phyloP scores from a whole-genome alignment of 2,797 vertebrate species.

The Peromyscus attwateri region DNA sequence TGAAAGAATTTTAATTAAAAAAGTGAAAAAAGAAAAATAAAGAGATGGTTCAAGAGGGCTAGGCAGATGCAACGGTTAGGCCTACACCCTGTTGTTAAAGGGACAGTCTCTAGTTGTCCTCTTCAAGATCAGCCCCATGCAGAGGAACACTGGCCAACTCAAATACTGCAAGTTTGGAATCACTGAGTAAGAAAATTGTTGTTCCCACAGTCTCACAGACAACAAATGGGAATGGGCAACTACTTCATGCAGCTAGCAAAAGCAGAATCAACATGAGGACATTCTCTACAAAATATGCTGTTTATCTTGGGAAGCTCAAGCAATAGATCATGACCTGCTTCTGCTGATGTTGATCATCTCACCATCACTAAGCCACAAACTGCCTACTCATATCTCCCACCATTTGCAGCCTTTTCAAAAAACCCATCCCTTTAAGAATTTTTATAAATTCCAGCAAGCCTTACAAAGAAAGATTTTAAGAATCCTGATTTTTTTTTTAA shows the following conservation, averaged over 20 bases:
- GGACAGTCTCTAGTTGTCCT: not conserved
- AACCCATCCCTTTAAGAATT: not conserved
- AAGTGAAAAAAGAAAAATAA: not conserved
- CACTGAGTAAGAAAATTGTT: not conserved
- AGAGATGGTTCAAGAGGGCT: not conserved
- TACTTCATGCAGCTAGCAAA: constrained; percentile 31
- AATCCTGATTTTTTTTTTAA: not conserved
- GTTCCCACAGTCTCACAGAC: constrained; percentile 25
- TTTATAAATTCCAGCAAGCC: not conserved
- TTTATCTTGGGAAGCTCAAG: constrained; percentile 48
- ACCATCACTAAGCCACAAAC: not conserved
- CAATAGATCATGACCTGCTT: not conserved
- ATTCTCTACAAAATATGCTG: constrained; percentile 23
- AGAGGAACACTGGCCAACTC: not conserved
- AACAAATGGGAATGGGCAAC: not conserved
- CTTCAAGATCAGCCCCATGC: not conserved
- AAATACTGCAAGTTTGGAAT: not conserved
- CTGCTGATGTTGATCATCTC: not conserved
- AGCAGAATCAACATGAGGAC: not conserved
- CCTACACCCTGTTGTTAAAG: not conserved
- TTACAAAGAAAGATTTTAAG: not conserved
- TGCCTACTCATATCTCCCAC: not conserved
- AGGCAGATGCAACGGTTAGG: no score
- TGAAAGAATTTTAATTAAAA: no score
- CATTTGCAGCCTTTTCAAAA: not conserved